Percentiles rank a stretch among this genome's conserved stretches.
These are phyloP conservation scores for Tapera naevia DNA, from an alignment of 2,797 vertebrate species.

Conservation along the genomic window DNA sequence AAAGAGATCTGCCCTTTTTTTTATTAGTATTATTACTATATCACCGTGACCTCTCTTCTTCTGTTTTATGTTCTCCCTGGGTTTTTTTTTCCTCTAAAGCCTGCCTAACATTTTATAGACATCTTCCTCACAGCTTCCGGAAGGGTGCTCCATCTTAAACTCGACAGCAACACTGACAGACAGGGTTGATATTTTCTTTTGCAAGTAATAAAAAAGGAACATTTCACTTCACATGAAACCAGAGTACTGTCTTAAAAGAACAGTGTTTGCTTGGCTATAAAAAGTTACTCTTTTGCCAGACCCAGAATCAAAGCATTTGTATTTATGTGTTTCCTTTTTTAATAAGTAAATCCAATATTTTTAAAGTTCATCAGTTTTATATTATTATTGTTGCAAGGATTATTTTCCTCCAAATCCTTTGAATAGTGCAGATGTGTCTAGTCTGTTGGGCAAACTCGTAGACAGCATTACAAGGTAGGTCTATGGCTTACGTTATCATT, in stretches of 20 bases:
- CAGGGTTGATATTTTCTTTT: conserved; percentile 49
- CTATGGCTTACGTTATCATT: not conserved
- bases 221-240: conserved; percentile 55
- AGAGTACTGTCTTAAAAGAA: conserved; percentile 54
- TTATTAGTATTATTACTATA: not conserved
- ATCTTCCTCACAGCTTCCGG: conserved; percentile 44
- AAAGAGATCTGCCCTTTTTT: not conserved
- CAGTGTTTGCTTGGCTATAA: conserved; percentile 66
- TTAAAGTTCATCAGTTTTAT: conserved; percentile 31
- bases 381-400: conserved; percentile 21
- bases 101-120: conserved; percentile 57
- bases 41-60: not conserved
- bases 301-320: conserved; percentile 52
- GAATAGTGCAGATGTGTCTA: not conserved
- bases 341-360: conserved; percentile 52
- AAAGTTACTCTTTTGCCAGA: conserved; percentile 56
- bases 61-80: conserved; percentile 5
- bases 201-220: conserved; percentile 64
- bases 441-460: not conserved
- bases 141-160: conserved; percentile 63
- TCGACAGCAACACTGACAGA: conserved; percentile 53
- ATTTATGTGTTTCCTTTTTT: conserved; percentile 47
- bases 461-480: not conserved
- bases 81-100: conserved; percentile 12
- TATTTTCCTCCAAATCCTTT: not conserved